A percentile compares a stretch with the other conserved stretches of the same genome.
Conservation (phyloP, 2,888 invertebrate genomes). For the Megamerina dolium region DNA sequence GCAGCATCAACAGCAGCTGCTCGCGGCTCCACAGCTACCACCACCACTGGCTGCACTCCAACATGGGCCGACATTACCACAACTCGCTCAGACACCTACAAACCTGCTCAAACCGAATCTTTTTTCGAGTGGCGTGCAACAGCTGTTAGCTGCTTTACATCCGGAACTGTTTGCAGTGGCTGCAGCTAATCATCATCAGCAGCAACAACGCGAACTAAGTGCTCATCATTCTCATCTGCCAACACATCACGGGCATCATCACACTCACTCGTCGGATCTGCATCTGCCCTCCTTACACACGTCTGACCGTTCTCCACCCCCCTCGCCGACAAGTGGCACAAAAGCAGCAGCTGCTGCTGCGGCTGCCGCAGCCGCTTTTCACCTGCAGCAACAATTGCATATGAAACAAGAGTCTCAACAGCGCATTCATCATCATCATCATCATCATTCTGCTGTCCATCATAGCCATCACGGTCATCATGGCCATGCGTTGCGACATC, state of each 20-base stretch:
- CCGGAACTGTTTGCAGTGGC: constrained; percentile 57
- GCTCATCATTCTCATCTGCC: constrained; percentile 25
- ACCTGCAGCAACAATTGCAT: constrained; percentile 42
- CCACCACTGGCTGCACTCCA: constrained; percentile 46
- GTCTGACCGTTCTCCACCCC: constrained; percentile 33
- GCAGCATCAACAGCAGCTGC: constrained; percentile 25
- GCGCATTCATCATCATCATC: constrained; percentile 34
- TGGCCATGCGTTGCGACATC: constrained; percentile 29
- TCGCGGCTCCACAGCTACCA: constrained; percentile 35
- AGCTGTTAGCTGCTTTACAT: constrained; percentile 67
- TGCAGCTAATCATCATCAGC: constrained; percentile 50
- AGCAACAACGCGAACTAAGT: constrained; percentile 52
- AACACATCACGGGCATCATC: constrained; percentile 17
- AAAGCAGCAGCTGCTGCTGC: constrained; percentile 30
- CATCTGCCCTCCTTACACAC: constrained; percentile 20
- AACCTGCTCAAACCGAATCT: constrained; percentile 70
- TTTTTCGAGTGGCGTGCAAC: constrained; percentile 67
- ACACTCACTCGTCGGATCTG: constrained; percentile 29
- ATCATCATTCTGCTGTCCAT: constrained; percentile 26
- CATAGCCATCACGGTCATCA: constrained; percentile 28
- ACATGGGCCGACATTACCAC: constrained; percentile 44
- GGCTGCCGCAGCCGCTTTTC: constrained; percentile 39
- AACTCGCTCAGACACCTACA: constrained; percentile 53
- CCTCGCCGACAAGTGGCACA: constrained; percentile 31
- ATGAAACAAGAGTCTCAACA: constrained; percentile 43